These are phyloP conservation scores for Pempheris klunzingeri DNA, from an alignment of 2,797 vertebrate species.

Conservation along the genomic window DNA sequence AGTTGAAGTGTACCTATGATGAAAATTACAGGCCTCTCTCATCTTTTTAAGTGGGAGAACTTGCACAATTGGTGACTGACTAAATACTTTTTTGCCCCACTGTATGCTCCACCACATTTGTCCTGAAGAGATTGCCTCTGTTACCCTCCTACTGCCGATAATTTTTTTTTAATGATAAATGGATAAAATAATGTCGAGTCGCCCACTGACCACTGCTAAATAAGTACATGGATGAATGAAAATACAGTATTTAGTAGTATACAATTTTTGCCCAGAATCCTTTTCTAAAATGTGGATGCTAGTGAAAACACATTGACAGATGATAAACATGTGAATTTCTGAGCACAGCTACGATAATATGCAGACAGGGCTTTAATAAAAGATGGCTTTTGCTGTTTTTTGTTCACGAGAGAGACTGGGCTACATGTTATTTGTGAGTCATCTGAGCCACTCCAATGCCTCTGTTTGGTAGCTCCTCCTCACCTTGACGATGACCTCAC, in stretches of 20 bases:
- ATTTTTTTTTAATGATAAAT: too few relatives aligned
- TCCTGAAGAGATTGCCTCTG: not conserved
- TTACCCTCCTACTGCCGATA: not conserved
- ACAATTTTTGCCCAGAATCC: constrained; percentile 19
- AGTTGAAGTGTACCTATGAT: too few relatives aligned
- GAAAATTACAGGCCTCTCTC: too few relatives aligned
- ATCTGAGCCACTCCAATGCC: constrained; percentile 39
- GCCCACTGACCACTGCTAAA: constrained; percentile 1
- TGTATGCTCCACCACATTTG: too few relatives aligned
- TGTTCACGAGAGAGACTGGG: constrained; percentile 1
- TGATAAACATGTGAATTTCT: constrained; percentile 33
- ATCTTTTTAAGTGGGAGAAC: too few relatives aligned
- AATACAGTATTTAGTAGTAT: not conserved
- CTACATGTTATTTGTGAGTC: constrained; percentile 54
- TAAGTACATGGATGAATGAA: constrained; percentile 5
- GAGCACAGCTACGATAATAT: constrained; percentile 35
- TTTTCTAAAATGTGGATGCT: constrained; percentile 6
- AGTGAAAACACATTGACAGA: constrained; percentile 32
- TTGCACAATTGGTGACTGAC: too few relatives aligned
- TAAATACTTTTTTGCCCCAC: too few relatives aligned
- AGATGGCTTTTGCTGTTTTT: constrained; percentile 18
- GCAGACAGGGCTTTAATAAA: constrained; percentile 50
- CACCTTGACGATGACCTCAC: constrained; percentile 80
- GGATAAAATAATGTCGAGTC: not conserved
- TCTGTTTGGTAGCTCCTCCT: constrained; percentile 50